Percentiles rank a stretch among this genome's conserved stretches.
These are phyloP conservation scores for Brevimyrus niger DNA, from an alignment of 2,113 vertebrate genomes.

Conservation along the genomic window DNA sequence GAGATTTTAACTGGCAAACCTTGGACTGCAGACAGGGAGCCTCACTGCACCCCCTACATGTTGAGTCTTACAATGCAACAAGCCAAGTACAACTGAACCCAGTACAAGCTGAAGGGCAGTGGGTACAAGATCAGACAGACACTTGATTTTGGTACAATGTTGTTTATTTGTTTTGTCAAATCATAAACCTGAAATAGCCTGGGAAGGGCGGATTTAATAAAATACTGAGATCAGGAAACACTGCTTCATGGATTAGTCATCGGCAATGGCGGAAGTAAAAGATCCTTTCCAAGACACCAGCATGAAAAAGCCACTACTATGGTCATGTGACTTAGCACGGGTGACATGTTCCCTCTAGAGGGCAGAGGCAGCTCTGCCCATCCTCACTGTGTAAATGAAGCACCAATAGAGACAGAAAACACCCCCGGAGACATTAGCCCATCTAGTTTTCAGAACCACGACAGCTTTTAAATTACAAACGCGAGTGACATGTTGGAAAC, in stretches of 20 bases:
- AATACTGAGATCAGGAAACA: constrained; percentile 1
- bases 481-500: neutral
- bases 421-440: neutral
- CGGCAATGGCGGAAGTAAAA: neutral
- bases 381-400: neutral
- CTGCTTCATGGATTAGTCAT: constrained; percentile 1
- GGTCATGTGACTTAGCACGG: neutral
- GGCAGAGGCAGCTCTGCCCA: neutral
- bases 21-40: neutral
- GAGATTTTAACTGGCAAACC: neutral
- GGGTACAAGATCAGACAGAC: neutral
- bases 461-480: neutral
- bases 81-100: neutral
- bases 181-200: neutral
- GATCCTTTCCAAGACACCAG: neutral
- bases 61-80: neutral
- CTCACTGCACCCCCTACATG: neutral
- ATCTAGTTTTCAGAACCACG: neutral
- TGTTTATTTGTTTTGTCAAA: constrained; percentile 7
- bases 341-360: neutral
- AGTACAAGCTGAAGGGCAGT: neutral
- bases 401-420: neutral
- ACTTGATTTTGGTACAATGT: neutral
- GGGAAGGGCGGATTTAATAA: neutral
- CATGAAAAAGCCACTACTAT: neutral